Evolutionary conservation across 2,797 vertebrate genomes (phyloP).

Genomic region (Esox masquinongy): DNA sequence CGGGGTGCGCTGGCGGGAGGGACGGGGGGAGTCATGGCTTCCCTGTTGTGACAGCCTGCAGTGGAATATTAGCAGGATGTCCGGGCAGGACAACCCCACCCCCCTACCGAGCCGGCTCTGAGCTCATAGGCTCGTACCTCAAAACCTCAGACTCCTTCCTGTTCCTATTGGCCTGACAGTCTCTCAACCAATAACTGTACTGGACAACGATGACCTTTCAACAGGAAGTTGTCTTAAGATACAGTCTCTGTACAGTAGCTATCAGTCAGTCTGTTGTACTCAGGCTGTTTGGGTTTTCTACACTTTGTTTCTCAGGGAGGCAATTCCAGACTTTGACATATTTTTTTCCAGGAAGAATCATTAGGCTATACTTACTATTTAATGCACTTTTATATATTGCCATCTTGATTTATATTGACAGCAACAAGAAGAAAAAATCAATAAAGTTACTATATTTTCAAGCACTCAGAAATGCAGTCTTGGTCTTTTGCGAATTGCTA

Average conservation of each 20-base stretch:
- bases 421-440: no score
- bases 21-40: constrained; percentile 40
- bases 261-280: neutral
- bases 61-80: constrained; percentile 64
- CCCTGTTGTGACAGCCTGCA: constrained; percentile 59
- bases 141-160: constrained; percentile 42
- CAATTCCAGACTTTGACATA: neutral
- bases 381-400: neutral
- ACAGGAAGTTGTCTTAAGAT: neutral
- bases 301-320: neutral
- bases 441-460: neutral
- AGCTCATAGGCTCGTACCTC: constrained; percentile 41
- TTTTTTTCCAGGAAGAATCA: neutral
- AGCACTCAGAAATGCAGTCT: neutral
- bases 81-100: constrained; percentile 57
- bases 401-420: neutral
- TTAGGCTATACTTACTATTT: neutral
- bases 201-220: neutral
- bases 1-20: neutral
- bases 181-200: constrained; percentile 26
- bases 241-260: neutral
- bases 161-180: constrained; percentile 17
- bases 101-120: constrained; percentile 8
- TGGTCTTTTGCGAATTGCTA: no score
- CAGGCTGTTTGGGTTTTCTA: neutral